Percentiles rank a stretch among this genome's conserved stretches.
phyloP scores from a whole-genome alignment of 2,113 vertebrate species.

The Pterocles orientalis region DNA sequence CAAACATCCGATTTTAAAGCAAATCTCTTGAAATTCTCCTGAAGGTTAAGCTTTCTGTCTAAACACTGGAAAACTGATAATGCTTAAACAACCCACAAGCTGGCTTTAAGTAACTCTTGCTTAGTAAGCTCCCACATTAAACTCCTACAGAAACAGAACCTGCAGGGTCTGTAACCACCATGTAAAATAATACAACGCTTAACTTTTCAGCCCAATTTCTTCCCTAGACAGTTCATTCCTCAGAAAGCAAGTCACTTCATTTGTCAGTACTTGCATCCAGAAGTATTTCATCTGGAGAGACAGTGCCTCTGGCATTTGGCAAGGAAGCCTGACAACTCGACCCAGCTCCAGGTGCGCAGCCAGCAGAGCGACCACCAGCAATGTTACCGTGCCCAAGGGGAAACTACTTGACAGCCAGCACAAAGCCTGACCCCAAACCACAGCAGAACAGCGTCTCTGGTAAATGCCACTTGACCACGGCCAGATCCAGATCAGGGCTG shows the following conservation, averaged over 20 bases:
- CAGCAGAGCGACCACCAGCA: not conserved
- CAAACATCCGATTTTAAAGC: not conserved
- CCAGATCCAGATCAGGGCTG: not conserved
- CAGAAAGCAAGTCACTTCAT: not conserved
- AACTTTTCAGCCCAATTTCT: not conserved
- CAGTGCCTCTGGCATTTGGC: not conserved
- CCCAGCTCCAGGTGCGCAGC: not conserved
- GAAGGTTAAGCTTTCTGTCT: not conserved
- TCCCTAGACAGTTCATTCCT: not conserved
- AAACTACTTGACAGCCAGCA: not conserved
- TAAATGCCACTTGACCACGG: not conserved
- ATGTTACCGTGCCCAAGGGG: not conserved
- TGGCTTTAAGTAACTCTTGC: not conserved
- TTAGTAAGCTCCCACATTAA: not conserved
- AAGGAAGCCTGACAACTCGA: not conserved
- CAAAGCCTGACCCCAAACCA: not conserved
- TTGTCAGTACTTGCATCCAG: not conserved
- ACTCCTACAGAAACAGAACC: not conserved
- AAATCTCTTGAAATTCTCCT: not conserved
- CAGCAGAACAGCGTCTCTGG: not conserved
- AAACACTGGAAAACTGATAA: not conserved
- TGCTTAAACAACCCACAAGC: not conserved
- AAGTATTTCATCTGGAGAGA: not conserved
- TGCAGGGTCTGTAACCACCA: fast-evolving
- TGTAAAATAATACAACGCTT: not conserved